Base-by-base conservation (phyloP, 2,797 vertebrate species). In the Helostoma temminkii region DNA sequence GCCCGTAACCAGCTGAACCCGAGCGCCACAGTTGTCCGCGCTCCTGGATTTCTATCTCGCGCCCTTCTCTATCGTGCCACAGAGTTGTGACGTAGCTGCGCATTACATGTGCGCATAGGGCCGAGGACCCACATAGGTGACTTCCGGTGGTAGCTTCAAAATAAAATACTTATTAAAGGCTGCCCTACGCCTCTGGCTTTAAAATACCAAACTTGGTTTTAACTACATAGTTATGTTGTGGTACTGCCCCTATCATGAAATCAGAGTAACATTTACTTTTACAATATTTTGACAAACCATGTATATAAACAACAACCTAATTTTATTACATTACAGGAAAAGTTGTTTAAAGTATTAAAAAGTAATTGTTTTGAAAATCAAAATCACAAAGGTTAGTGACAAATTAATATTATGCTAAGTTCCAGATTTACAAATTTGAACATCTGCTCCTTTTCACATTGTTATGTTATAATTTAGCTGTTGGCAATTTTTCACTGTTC, bases 1-100 rank as follows among this genome's bases (percentile, higher is more conserved):
- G 52, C 24, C 39, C 30, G 8, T 4, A 6, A 21, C 9, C 87
- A 85, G 80, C 83, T 81, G 86, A 8, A 28, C 32, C 30, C 1
- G 48, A 41, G 50, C 37, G 55, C 56, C 47, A 4, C 5, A n/a
- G 0, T 16, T 57, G 61, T 91, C 83, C 91, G 91, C 93, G 92
- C 92, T 91, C 81, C 50, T 68, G 47, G 14, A 56, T 93, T 94
- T 74, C 91, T 93, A 93, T 94, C 93, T 95, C 93, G 93, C 94
- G 94, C 93, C 65, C 84, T 91, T 91, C 83, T 83, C 69, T 48
- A 22, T 43, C 59, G 42, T 16, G 11, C 56, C 24, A 66, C 70
- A 25, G 42, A 64, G 26, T 3, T 26, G 78, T 93, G 91, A 95
- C 93, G 93, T 91, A 26, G 1, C 0, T 73, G 74, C 75, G 80